A percentile compares a stretch with the other conserved stretches of the same genome.
These are phyloP conservation scores for Patiria miniata DNA, from an alignment of 35 echinoderm and acorn worm species.

Conservation along the genomic window DNA sequence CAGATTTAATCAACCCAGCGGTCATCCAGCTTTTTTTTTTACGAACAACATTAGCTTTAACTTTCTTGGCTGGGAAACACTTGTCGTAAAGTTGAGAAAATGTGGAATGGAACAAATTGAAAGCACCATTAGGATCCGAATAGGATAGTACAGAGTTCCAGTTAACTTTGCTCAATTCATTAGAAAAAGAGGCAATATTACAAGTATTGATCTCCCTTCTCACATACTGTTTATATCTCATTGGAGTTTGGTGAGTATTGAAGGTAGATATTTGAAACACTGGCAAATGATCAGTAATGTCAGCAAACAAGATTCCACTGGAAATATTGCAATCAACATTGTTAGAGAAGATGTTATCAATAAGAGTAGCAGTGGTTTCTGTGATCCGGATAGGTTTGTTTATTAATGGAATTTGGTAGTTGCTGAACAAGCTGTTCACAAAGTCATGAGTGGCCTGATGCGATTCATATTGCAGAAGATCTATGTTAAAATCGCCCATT, in stretches of 20 bases:
- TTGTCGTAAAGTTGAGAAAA: slow-evolving; percentile 9
- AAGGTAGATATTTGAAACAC: not conserved
- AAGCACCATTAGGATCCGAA: not conserved
- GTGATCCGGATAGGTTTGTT: no score
- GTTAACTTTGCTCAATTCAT: slow-evolving; percentile 3
- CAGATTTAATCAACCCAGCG: not conserved
- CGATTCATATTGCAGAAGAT: not conserved
- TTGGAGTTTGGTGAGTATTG: not conserved
- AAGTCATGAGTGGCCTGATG: not conserved
- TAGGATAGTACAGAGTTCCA: not conserved
- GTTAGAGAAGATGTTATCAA: not conserved
- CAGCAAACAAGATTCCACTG: not conserved
- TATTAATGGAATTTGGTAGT: not conserved
- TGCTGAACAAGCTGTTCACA: not conserved
- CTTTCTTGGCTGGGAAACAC: not conserved
- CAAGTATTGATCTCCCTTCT: not conserved
- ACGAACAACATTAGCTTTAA: not conserved
- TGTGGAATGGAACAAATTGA: not conserved
- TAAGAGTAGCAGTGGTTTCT: slow-evolving; percentile 6
- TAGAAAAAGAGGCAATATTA: not conserved
- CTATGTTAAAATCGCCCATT: not conserved
- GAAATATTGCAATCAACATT: not conserved
- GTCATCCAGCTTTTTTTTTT: not conserved
- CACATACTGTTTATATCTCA: not conserved
- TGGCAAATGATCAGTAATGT: slow-evolving; percentile 8